These are phyloP conservation scores for Petromus typicus DNA, from an alignment of 2,113 vertebrate genomes.

Conservation along the genomic window DNA sequence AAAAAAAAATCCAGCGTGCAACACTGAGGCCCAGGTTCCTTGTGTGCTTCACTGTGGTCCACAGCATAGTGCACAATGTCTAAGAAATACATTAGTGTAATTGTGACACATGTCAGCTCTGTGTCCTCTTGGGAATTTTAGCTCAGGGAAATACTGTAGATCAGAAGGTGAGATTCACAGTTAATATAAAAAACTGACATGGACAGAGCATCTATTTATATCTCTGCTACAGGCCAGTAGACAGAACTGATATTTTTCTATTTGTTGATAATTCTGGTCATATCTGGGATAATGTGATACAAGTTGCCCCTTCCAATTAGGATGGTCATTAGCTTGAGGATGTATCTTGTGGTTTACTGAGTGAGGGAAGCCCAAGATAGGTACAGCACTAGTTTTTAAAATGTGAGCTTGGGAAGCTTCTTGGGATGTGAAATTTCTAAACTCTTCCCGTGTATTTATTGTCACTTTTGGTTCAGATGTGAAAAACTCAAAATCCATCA, in stretches of 20 bases:
- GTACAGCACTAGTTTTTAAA: background rate
- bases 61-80: background rate
- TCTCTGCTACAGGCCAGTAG: background rate
- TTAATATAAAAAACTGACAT: background rate
- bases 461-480: background rate
- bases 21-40: background rate
- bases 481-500: background rate
- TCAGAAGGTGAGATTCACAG: background rate
- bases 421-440: background rate
- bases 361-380: background rate
- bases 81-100: background rate
- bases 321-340: background rate
- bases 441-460: slow-evolving; percentile 7
- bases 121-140: background rate
- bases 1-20: background rate
- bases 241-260: background rate
- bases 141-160: background rate
- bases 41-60: background rate
- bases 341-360: background rate
- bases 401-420: background rate
- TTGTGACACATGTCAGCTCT: background rate
- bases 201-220: background rate
- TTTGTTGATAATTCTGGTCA: background rate
- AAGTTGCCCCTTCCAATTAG: background rate
- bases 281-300: background rate